Conservation (phyloP, 1,140 invertebrate genomes). For the Orius laevigatus region DNA sequence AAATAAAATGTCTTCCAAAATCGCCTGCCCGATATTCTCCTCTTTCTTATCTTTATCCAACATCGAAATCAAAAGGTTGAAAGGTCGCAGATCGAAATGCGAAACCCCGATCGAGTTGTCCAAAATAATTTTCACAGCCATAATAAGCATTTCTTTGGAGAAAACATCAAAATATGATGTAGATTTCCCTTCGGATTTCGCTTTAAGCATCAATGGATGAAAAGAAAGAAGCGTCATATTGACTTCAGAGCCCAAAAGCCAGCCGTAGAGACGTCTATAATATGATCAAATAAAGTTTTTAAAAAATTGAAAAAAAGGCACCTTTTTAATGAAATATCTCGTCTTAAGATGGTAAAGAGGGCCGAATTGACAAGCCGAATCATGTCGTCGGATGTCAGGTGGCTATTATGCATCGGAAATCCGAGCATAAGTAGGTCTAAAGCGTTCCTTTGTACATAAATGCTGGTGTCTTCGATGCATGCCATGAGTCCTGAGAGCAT, state of each 20-base stretch:
- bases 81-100: slow-evolving; percentile 57
- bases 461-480: slow-evolving; percentile 61
- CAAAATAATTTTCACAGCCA: slow-evolving; percentile 43
- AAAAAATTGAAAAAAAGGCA: slow-evolving; percentile 18
- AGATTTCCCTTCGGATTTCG: slow-evolving; percentile 23
- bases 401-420: slow-evolving; percentile 72
- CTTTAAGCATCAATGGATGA: slow-evolving; percentile 28
- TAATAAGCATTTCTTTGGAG: slow-evolving; percentile 49
- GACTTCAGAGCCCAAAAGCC: slow-evolving; percentile 61
- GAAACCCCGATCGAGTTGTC: slow-evolving; percentile 37
- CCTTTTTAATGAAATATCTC: slow-evolving; percentile 86
- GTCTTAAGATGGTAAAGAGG: slow-evolving; percentile 63
- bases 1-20: slow-evolving; percentile 70
- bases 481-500: slow-evolving; percentile 58
- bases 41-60: slow-evolving; percentile 64
- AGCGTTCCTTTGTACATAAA: slow-evolving; percentile 73
- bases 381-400: slow-evolving; percentile 57
- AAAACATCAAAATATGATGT: slow-evolving; percentile 54
- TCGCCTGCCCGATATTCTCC: slow-evolving; percentile 51
- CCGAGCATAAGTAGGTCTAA: slow-evolving; percentile 70
- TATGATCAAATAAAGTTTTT: slow-evolving; percentile 5
- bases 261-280: slow-evolving; percentile 57
- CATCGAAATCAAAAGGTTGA: slow-evolving; percentile 69
- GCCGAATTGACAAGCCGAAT: slow-evolving; percentile 61
- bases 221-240: slow-evolving; percentile 36